Conservation (phyloP, 53 echinoderm and acorn worm genomes). For the Crossaster papposus region DNA sequence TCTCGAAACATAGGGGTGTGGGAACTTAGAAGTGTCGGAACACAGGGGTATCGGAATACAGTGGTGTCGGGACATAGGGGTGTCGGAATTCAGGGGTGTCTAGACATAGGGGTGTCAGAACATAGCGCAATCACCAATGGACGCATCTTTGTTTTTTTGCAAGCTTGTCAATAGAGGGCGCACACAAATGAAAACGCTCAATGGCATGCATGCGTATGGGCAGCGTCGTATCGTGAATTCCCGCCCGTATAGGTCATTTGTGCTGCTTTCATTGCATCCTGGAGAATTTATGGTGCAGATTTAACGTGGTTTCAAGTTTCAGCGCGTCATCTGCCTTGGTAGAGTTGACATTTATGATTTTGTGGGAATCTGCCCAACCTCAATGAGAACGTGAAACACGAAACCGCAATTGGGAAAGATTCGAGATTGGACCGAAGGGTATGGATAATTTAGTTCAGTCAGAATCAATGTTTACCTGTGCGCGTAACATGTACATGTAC, state of each 20-base stretch:
- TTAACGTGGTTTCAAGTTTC: background rate
- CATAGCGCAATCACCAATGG: too few relatives aligned
- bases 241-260: background rate
- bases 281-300: background rate
- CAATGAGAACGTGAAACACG: background rate
- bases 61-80: too few relatives aligned
- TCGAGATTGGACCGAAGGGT: background rate
- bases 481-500: too few relatives aligned
- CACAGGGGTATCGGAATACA: too few relatives aligned
- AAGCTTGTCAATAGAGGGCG: background rate
- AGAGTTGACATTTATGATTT: background rate
- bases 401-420: background rate
- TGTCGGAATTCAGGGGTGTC: too few relatives aligned
- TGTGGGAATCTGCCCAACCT: background rate
- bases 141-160: background rate
- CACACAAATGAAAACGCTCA: background rate
- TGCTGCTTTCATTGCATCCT: background rate
- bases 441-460: background rate
- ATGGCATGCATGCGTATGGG: background rate
- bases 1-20: too few relatives aligned
- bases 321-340: background rate
- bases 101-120: too few relatives aligned
- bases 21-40: too few relatives aligned
- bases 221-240: background rate
- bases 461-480: too few relatives aligned